phyloP scores from a whole-genome alignment of 1,140 invertebrate species.

The Meloidogyne floridensis region DNA sequence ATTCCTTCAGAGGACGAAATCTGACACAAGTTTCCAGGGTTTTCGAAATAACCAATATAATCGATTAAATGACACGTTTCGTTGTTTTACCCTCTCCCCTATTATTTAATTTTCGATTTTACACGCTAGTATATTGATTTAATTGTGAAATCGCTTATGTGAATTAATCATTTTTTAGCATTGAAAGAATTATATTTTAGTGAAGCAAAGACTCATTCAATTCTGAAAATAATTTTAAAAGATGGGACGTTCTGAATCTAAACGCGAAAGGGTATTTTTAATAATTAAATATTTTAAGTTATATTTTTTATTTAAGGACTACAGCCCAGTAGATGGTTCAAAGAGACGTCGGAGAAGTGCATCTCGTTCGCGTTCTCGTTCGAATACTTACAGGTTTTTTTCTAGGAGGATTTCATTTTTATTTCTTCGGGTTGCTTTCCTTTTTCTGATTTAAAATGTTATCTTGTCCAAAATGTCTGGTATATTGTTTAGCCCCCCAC shows the following conservation, averaged over 20 bases:
- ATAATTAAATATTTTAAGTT: conserved; percentile 10
- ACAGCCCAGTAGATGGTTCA: conserved; percentile 1
- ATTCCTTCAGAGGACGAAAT: too few relatives aligned
- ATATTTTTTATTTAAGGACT: conserved; percentile 12
- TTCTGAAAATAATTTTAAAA: neutral
- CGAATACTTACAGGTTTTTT: conserved; percentile 25
- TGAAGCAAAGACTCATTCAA: neutral
- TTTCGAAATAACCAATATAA: neutral
- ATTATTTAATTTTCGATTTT: neutral
- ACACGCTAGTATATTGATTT: neutral
- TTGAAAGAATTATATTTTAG: neutral
- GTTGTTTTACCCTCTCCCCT: neutral
- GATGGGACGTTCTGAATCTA: conserved; percentile 23
- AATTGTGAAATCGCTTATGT: neutral
- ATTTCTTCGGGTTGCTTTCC: neutral
- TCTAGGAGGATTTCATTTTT: neutral
- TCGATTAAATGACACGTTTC: neutral
- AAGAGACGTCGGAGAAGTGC: conserved; percentile 13
- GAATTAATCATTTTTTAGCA: neutral
- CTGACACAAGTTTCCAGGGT: too few relatives aligned
- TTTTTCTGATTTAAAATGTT: too few relatives aligned
- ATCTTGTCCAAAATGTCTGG: too few relatives aligned
- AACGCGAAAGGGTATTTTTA: conserved; percentile 17
- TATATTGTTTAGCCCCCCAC: too few relatives aligned
- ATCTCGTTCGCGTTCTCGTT: conserved; percentile 23